These are phyloP conservation scores for Zaprionus lachaisei DNA, from an alignment of 1,140 invertebrate genomes.

Conservation along the genomic window DNA sequence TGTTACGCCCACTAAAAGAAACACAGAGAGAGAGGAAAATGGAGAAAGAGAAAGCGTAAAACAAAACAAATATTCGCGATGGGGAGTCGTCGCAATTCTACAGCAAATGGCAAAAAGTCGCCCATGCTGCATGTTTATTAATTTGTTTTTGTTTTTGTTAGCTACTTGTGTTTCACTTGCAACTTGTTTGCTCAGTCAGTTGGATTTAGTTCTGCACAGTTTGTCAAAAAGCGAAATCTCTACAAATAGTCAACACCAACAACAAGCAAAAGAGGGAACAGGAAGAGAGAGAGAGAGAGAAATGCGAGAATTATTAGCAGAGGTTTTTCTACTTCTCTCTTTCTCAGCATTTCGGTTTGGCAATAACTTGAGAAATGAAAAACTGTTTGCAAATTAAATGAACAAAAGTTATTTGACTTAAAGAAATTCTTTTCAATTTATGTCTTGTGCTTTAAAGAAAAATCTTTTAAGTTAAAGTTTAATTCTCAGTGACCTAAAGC, in stretches of 20 bases:
- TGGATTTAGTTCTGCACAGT: constrained; percentile 54
- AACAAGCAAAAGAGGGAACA: constrained; percentile 25
- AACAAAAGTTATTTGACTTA: not conserved
- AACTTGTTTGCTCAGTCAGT: constrained; percentile 65
- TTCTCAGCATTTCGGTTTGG: not conserved
- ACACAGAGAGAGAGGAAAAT: not conserved
- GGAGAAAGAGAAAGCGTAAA: constrained; percentile 30
- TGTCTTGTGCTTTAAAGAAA: not conserved
- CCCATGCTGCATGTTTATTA: constrained; percentile 56
- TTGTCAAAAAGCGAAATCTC: constrained; percentile 47
- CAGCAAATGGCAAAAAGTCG: constrained; percentile 68
- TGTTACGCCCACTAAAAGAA: constrained; percentile 35
- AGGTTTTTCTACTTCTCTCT: constrained; percentile 7
- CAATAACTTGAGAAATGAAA: constrained; percentile 14
- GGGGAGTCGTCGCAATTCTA: constrained; percentile 21
- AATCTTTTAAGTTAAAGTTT: too few species aligned
- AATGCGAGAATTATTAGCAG: constrained; percentile 61
- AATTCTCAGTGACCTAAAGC: too few species aligned
- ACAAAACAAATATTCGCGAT: constrained; percentile 26
- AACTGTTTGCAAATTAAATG: not conserved
- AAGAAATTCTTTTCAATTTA: not conserved
- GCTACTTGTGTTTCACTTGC: constrained; percentile 43
- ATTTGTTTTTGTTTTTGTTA: constrained; percentile 59
- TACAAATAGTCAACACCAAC: constrained; percentile 33
- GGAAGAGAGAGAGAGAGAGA: not conserved